Percentiles rank a stretch among this genome's conserved stretches.
phyloP scores from a whole-genome alignment of 2,797 vertebrate genomes.

The Mallotus villosus region DNA sequence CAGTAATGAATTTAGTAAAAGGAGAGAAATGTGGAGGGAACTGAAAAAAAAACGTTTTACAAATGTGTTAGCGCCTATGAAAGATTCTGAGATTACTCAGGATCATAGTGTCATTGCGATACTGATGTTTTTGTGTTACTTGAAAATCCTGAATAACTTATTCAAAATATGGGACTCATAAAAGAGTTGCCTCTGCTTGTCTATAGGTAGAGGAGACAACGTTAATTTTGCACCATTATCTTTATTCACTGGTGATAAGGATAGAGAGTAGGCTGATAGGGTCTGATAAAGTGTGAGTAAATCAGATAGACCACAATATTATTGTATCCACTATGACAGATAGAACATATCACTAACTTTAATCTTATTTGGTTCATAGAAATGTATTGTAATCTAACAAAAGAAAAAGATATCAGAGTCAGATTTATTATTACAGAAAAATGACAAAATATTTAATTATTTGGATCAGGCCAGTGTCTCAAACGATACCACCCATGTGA shows the following conservation, averaged over 20 bases:
- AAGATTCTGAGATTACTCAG: too few species aligned
- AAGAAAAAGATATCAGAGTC: not conserved
- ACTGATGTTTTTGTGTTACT: not conserved
- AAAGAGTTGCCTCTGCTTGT: not conserved
- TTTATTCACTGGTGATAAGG: slow-evolving; percentile 48
- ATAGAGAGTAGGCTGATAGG: slow-evolving; percentile 49
- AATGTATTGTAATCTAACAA: slow-evolving; percentile 39
- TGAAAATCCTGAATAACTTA: not conserved
- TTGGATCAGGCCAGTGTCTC: too few species aligned
- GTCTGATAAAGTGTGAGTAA: slow-evolving; percentile 46
- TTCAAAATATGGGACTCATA: not conserved
- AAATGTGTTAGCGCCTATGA: not conserved
- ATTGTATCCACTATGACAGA: slow-evolving; percentile 45
- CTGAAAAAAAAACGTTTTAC: too few species aligned
- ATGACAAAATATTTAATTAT: not conserved
- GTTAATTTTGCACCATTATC: slow-evolving; percentile 24
- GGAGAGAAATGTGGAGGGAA: not conserved
- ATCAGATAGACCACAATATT: slow-evolving; percentile 58
- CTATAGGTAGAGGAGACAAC: not conserved
- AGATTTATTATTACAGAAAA: not conserved
- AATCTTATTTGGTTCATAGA: slow-evolving; percentile 65
- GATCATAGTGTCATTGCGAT: not conserved
- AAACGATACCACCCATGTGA: too few species aligned
- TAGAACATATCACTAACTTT: slow-evolving; percentile 10
- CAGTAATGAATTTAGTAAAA: slow-evolving; percentile 14